Conservation (phyloP, 1,140 invertebrate species). For the Bombus difficillimus region DNA sequence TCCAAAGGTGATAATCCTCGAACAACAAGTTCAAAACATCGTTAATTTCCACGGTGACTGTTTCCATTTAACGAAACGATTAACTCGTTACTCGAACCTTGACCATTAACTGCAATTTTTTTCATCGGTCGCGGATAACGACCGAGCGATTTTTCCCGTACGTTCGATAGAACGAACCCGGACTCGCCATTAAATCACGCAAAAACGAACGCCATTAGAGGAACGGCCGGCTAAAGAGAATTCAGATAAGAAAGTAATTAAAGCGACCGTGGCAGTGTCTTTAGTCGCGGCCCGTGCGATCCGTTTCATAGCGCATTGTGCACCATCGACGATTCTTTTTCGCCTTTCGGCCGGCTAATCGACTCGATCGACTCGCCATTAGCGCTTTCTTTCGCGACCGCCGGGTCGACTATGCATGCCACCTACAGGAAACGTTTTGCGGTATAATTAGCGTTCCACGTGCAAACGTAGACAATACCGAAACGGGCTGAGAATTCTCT, state of each 20-base stretch:
- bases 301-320: constrained; percentile 38
- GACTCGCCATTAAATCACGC: constrained; percentile 47
- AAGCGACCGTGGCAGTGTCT: constrained; percentile 43
- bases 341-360: constrained; percentile 18
- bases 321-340: constrained; percentile 37
- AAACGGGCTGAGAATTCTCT: background rate
- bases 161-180: constrained; percentile 29
- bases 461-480: constrained; percentile 33
- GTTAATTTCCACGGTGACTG: background rate
- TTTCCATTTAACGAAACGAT: constrained; percentile 14
- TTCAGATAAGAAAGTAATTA: constrained; percentile 54
- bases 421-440: constrained; percentile 10
- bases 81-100: constrained; percentile 19
- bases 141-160: constrained; percentile 40
- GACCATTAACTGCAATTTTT: constrained; percentile 9
- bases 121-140: constrained; percentile 10
- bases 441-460: constrained; percentile 41
- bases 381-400: constrained; percentile 35
- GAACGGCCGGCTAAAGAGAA: constrained; percentile 42
- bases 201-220: constrained; percentile 52
- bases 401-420: constrained; percentile 31
- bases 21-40: background rate
- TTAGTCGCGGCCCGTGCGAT: constrained; percentile 23
- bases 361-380: constrained; percentile 50
- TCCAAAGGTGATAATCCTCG: background rate